These are phyloP conservation scores for Drosophila triauraria DNA, from an alignment of 1,140 invertebrate species.

Conservation along the genomic window DNA sequence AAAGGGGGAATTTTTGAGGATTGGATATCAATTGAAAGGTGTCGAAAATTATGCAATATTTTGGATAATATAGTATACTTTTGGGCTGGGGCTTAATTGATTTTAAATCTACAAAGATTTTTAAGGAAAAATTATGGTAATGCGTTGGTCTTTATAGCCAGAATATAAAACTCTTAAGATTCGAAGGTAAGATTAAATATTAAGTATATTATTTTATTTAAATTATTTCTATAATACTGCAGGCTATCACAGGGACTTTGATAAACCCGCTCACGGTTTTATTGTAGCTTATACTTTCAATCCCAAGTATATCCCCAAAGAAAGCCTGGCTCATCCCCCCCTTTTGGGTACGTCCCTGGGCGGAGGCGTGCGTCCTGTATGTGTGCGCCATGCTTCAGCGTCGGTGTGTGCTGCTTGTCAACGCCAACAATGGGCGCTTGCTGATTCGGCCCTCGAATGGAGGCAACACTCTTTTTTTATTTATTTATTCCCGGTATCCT, in stretches of 20 bases:
- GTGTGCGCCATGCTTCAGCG: background rate
- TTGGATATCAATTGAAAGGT: too few relatives aligned
- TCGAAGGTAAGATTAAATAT: too few relatives aligned
- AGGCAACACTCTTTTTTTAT: constrained; percentile 58
- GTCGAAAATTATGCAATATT: background rate
- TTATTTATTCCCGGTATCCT: constrained; percentile 28
- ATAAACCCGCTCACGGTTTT: too few relatives aligned
- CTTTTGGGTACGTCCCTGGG: background rate
- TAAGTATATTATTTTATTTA: too few relatives aligned
- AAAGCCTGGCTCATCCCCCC: too few relatives aligned
- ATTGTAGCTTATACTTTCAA: background rate
- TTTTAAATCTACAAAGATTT: background rate
- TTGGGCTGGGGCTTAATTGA: background rate
- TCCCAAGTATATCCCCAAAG: constrained; percentile 3
- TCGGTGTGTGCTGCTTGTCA: constrained; percentile 42
- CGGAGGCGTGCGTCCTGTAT: constrained; percentile 25
- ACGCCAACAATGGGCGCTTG: constrained; percentile 48
- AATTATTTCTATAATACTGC: background rate
- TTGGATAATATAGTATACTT: too few relatives aligned
- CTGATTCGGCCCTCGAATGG: constrained; percentile 42
- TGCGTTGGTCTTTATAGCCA: background rate
- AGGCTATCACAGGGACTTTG: background rate
- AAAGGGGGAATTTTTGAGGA: too few relatives aligned
- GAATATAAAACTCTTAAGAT: background rate
- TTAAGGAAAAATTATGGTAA: background rate